A percentile compares a stretch with the other conserved stretches of the same genome.
These are phyloP conservation scores for Drosophila subpulchrella DNA, from an alignment of 1,140 invertebrate genomes.

Conservation along the genomic window DNA sequence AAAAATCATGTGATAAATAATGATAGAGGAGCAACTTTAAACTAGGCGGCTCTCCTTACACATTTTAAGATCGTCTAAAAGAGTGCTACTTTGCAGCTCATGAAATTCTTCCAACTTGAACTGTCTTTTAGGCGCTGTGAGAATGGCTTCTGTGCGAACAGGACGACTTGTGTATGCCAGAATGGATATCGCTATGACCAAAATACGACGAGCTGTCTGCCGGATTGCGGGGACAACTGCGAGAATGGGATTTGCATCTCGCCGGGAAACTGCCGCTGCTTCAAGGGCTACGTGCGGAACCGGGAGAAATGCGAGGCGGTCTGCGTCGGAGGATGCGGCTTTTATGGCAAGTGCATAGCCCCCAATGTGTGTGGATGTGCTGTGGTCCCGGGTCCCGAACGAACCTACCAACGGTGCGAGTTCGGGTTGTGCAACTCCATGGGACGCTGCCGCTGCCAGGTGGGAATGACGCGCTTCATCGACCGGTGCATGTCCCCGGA, in stretches of 20 bases:
- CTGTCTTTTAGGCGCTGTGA: constrained; percentile 83
- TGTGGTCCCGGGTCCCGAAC: constrained; percentile 56
- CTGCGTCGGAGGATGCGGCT: constrained; percentile 75
- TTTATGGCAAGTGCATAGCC: constrained; percentile 76
- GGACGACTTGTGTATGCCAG: constrained; percentile 87
- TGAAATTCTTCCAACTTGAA: neutral
- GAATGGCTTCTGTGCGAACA: constrained; percentile 86
- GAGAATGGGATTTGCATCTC: constrained; percentile 85
- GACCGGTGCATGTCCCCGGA: constrained; percentile 77
- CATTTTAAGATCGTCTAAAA: neutral
- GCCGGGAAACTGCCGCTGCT: constrained; percentile 87
- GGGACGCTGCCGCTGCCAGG: constrained; percentile 71
- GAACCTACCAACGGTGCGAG: constrained; percentile 66
- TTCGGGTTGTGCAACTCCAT: constrained; percentile 64
- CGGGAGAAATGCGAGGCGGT: constrained; percentile 68
- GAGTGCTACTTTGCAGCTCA: neutral
- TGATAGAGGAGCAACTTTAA: too few species aligned
- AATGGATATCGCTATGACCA: constrained; percentile 86
- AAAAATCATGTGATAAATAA: too few species aligned
- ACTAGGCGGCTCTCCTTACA: too few species aligned
- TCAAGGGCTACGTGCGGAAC: constrained; percentile 85
- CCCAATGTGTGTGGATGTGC: constrained; percentile 77
- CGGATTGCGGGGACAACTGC: constrained; percentile 77
- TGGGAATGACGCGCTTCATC: constrained; percentile 73
- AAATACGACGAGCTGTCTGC: constrained; percentile 74